phyloP scores from a whole-genome alignment of 2,113 vertebrate species.

The Sceloporus undulatus region DNA sequence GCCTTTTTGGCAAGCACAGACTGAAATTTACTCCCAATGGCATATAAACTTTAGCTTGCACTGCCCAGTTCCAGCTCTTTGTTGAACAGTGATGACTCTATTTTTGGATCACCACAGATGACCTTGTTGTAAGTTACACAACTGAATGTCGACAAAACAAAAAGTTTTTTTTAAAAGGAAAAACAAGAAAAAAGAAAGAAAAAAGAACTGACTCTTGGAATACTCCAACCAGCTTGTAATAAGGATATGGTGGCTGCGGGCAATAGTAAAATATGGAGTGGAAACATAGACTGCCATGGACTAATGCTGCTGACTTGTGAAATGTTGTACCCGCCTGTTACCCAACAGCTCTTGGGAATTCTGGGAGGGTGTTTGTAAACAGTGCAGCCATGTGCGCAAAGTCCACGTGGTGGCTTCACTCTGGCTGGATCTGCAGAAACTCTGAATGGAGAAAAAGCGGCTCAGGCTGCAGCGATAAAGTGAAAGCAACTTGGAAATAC shows the following conservation, averaged over 20 bases:
- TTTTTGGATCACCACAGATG: conserved; percentile 60
- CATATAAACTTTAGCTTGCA: background rate
- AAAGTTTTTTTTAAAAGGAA: conserved; percentile 18
- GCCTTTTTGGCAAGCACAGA: conserved; percentile 52
- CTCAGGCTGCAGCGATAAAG: background rate
- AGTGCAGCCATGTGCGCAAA: background rate
- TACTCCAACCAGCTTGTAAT: background rate
- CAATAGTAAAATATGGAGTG: fast-evolving
- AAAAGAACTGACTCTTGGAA: conserved; percentile 7
- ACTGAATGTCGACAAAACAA: conserved; percentile 44
- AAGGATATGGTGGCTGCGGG: background rate
- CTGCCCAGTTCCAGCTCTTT: conserved; percentile 52
- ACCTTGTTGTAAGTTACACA: conserved; percentile 45
- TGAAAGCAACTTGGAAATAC: fast-evolving
- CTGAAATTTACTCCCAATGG: conserved; percentile 20
- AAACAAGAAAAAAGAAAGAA: background rate
- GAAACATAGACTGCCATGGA: background rate
- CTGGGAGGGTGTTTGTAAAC: conserved; percentile 73
- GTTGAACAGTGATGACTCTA: conserved; percentile 59
- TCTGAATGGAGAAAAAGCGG: background rate
- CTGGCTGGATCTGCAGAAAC: conserved; percentile 38
- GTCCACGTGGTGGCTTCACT: conserved; percentile 39
- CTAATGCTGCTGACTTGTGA: conserved; percentile 10
- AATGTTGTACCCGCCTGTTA: conserved; percentile 38
- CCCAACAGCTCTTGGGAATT: conserved; percentile 35